Base-by-base conservation (phyloP, 2,888 invertebrate genomes). In the Stenoptilia bipunctidactyla region DNA sequence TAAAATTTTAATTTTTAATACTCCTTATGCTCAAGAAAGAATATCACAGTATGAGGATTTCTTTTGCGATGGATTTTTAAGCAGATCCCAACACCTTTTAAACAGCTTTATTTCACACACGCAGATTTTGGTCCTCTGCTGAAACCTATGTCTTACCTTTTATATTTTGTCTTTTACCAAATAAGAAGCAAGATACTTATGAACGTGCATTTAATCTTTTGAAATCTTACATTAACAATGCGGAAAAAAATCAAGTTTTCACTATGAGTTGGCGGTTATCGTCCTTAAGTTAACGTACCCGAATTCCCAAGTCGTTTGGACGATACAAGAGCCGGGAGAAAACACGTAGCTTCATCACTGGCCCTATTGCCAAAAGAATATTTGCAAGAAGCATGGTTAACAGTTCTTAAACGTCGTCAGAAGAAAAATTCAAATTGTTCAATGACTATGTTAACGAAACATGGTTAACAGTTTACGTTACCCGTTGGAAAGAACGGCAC, bases 291-390 rank as follows among this genome's bases (percentile, higher is more conserved):
- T 20, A 20, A 20, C 20, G 20, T 20, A 20, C 20, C 20, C 20
- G 20, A 20, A 20, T 20, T 20, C 20, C 20, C 20, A 20, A 20
- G 20, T 20, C 20, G 20, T 20, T 15, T 38, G 10, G 15, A 27
- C 33, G 30, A 15, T 38, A 38, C 38, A 27, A 38, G 33, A 38
- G 34, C 30, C 15, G 38, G 34, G n/a, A 12, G 15, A 15, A 38
- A 38, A 27, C 27, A 33, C 33, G 27, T 38, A 12, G 30, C 34
- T 38, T 9, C 33, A 38, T 38, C 27, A 27, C 27, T 37, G 33
- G 14, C 33, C 33, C 33, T 38, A 33, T 38, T 38, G 33, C 38
- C 38, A 12, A 38, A 38, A 15, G 33, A 30, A 30, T 38, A 38
- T 33, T 38, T 33, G 14, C 38, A 33, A 30, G 38, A 30, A 15